Conservation (phyloP, 2,888 invertebrate species). For the Nyleta sp. region DNA sequence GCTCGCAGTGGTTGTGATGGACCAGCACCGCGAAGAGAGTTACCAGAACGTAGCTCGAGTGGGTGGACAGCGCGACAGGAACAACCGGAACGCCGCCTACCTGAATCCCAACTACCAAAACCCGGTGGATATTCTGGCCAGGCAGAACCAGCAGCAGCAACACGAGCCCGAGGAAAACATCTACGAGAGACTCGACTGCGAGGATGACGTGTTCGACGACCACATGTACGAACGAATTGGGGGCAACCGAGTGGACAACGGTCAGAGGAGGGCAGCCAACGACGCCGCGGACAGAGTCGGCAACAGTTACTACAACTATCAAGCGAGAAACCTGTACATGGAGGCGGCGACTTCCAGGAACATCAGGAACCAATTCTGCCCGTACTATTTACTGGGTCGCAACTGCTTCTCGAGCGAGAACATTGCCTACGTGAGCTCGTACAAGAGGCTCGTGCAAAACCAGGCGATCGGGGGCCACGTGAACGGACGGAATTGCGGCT, state of each 20-base stretch:
- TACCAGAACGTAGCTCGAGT: slow-evolving; percentile 73
- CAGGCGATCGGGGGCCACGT: slow-evolving; percentile 66
- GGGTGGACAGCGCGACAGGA: slow-evolving; percentile 69
- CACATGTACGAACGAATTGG: slow-evolving; percentile 78
- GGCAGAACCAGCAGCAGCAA: slow-evolving; percentile 70
- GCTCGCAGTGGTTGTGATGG: slow-evolving; percentile 77
- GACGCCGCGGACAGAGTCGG: slow-evolving; percentile 71
- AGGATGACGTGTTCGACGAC: slow-evolving; percentile 72
- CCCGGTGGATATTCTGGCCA: slow-evolving; percentile 71
- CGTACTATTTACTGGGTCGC: slow-evolving; percentile 75
- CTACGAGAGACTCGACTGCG: slow-evolving; percentile 80
- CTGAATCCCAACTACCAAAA: slow-evolving; percentile 78
- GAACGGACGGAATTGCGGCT: slow-evolving; percentile 74
- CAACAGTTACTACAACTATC: slow-evolving; percentile 71
- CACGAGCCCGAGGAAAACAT: slow-evolving; percentile 81
- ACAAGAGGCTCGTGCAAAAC: slow-evolving; percentile 70
- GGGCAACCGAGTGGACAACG: slow-evolving; percentile 66
- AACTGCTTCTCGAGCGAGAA: slow-evolving; percentile 80
- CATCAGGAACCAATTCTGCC: slow-evolving; percentile 72
- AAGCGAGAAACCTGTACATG: slow-evolving; percentile 72
- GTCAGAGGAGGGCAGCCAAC: slow-evolving; percentile 69
- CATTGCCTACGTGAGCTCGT: slow-evolving; percentile 74
- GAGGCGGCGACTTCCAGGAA: slow-evolving; percentile 68
- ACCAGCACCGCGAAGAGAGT: slow-evolving; percentile 76
- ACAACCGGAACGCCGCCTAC: slow-evolving; percentile 67